A percentile compares a stretch with the other conserved stretches of the same genome.
phyloP scores from a whole-genome alignment of 2,113 vertebrate species.

The Grammomys surdaster region DNA sequence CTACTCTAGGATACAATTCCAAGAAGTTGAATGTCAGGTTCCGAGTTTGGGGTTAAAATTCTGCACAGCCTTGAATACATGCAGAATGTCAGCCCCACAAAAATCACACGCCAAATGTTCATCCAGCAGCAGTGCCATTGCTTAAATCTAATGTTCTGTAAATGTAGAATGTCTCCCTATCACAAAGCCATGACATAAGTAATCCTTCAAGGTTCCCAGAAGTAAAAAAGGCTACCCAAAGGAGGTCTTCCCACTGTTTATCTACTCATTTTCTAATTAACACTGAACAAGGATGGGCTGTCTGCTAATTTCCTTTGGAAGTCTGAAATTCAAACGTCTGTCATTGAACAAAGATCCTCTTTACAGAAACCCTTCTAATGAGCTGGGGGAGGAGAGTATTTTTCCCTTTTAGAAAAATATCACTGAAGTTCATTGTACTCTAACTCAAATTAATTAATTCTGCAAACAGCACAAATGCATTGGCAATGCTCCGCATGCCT shows the following conservation, averaged over 20 bases:
- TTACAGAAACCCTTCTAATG: slow-evolving; percentile 59
- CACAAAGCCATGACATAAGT: neutral
- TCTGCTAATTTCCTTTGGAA: slow-evolving; percentile 41
- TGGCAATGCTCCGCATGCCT: neutral
- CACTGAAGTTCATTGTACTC: slow-evolving; percentile 14
- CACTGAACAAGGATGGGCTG: neutral
- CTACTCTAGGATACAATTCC: neutral
- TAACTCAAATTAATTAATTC: slow-evolving; percentile 58
- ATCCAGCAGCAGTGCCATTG: too few species aligned
- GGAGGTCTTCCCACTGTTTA: neutral
- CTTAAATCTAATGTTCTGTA: slow-evolving; percentile 22
- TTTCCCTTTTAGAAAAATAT: slow-evolving; percentile 23
- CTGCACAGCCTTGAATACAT: neutral
- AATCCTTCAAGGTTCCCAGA: neutral
- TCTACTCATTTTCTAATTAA: slow-evolving; percentile 60
- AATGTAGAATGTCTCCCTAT: neutral
- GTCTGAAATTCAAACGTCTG: slow-evolving; percentile 52
- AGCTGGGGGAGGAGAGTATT: neutral
- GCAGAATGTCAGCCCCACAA: neutral
- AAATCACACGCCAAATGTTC: neutral
- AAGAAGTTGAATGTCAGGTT: neutral
- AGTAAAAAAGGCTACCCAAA: slow-evolving; percentile 45
- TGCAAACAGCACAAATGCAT: neutral
- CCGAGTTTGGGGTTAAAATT: neutral
- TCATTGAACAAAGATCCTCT: slow-evolving; percentile 8